phyloP scores from a whole-genome alignment of 2,888 invertebrate species.

The Penaeus monodon region DNA sequence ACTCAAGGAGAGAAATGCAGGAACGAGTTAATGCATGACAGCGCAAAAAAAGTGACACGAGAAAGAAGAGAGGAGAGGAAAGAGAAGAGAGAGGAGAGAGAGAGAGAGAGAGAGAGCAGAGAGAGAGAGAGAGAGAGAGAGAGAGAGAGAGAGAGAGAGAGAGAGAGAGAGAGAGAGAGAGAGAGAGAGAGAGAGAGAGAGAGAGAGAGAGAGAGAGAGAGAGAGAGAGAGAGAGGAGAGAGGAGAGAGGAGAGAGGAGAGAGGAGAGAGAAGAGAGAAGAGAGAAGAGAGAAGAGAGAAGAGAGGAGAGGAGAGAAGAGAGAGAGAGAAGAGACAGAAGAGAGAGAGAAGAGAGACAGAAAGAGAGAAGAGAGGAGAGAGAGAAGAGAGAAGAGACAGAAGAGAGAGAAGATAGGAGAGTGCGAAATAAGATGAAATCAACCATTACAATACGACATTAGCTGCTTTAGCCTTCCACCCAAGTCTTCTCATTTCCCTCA shows the following conservation, averaged over 20 bases:
- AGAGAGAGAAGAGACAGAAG: not conserved
- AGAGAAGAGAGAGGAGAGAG: not conserved
- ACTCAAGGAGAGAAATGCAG: too few species aligned
- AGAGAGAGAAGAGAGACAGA: not conserved
- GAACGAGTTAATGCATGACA: too few species aligned
- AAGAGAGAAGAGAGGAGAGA: not conserved
- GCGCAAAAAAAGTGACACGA: too few species aligned
- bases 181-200: conserved; percentile 23
- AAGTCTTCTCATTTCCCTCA: too few species aligned
- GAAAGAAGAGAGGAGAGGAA: too few species aligned
- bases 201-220: conserved; percentile 23
- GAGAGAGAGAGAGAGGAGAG: conserved; percentile 17
- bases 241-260: not conserved
- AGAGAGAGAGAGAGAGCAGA: not conserved
- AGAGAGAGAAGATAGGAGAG: not conserved
- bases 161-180: not conserved
- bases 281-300: not conserved
- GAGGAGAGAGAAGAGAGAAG: not conserved
- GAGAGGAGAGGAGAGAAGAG: not conserved
- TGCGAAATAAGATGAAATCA: too few species aligned
- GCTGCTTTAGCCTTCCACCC: too few species aligned
- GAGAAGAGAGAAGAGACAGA: not conserved
- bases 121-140: not conserved
- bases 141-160: not conserved
- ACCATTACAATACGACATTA: too few species aligned